Evolutionary conservation across 1,140 invertebrate species (phyloP), one percentile per base, ranked within the genome.

Genomic region (Battus philenor): DNA sequence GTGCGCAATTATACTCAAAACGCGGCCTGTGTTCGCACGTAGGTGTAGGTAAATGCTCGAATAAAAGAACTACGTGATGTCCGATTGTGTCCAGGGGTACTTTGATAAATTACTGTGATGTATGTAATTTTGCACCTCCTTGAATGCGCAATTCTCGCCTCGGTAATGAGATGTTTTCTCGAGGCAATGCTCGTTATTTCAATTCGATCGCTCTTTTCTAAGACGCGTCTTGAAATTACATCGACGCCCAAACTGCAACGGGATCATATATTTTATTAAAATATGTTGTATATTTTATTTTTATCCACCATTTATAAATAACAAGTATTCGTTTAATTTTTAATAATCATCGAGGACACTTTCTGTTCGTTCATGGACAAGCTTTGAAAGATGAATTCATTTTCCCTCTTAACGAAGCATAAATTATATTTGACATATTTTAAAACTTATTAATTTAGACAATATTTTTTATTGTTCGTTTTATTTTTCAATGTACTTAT

Each of bases 41-140:
- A 56, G 49, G 56, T 39, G 50, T 54, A 47, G 26, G 44, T 43
- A 54, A 50, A 45, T 41, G 18, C 18, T 15, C 8, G 29, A 44
- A 59, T 53, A 62, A 74, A 60, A 70, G 64, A 47, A 67, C 31
- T 50, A 53, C 27, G 24, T 51, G 41, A 48, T 57, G 51, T 59
- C 47, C 56, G 53, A 64, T 51, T 63, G 53, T 49, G 50, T 34
- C 39, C 27, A 47, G 32, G 45, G 16, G 24, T 31, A 43, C 27
- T 62, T 56, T 71, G 70, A 76, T 68, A 68, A 68, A 74, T 69
- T 59, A 56, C 51, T 39, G 33, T 39, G 24, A 20, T 44, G 53
- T 57, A 59, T 63, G 60, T 66, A 73, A 75, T 78, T 78, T 73
- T 59, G 54, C 52, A 61, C 50, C 63, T 74, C 63, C 71, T 74